Conservation (phyloP, 2,797 vertebrate species). For the Brachyalestes nurse region DNA sequence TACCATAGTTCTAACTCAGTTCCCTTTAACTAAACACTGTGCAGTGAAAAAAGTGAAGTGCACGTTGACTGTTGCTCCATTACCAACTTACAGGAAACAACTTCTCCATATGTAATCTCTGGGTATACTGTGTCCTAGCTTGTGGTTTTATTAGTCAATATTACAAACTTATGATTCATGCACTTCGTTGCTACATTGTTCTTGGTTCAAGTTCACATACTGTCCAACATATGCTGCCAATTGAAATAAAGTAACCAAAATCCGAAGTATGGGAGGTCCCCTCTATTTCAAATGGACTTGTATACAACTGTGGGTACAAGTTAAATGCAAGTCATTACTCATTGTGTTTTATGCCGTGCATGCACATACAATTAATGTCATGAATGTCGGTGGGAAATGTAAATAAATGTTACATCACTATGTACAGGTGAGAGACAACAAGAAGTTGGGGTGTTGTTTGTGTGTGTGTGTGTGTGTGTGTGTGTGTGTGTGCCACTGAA, state of each 20-base stretch:
- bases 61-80: not conserved
- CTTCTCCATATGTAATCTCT: not conserved
- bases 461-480: constrained; percentile 1
- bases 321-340: not conserved
- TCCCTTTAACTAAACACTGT: constrained; percentile 7
- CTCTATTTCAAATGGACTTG: not conserved
- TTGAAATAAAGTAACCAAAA: not conserved
- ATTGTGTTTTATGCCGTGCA: not conserved
- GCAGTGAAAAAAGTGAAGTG: not conserved
- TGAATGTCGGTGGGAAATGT: not conserved
- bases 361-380: not conserved
- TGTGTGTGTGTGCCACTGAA: not conserved
- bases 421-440: not conserved
- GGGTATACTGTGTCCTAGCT: not conserved
- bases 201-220: not conserved
- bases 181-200: not conserved
- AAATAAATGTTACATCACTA: not conserved
- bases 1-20: constrained; percentile 26
- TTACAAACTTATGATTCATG: not conserved
- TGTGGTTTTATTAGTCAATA: constrained; percentile 1
- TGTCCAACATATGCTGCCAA: not conserved
- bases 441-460: not conserved
- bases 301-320: not conserved
- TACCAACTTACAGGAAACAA: constrained; percentile 1
- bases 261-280: not conserved